These are phyloP conservation scores for Chiridota heheva DNA, from an alignment of 35 echinoderm and acorn worm species.

Conservation along the genomic window DNA sequence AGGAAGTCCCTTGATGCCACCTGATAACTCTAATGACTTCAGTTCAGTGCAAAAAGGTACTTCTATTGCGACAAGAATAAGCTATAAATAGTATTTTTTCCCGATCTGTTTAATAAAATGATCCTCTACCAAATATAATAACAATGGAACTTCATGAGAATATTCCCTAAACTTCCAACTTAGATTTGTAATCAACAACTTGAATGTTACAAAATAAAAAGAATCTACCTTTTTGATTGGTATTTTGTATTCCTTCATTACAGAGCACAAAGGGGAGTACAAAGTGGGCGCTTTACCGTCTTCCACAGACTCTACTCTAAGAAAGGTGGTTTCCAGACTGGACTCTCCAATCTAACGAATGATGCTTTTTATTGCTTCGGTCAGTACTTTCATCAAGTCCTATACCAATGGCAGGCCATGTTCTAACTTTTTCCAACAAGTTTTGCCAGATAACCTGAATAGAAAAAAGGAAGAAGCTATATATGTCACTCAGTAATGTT, in stretches of 20 bases:
- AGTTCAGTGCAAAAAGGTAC: too few relatives aligned
- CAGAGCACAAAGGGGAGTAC: background rate
- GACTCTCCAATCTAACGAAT: constrained; percentile 10
- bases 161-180: too few relatives aligned
- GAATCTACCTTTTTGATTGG: constrained; percentile 5
- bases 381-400: background rate
- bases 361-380: constrained; percentile 11
- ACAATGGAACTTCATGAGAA: too few relatives aligned
- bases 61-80: too few relatives aligned
- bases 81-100: too few relatives aligned
- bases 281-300: background rate
- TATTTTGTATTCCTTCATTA: constrained; percentile 5
- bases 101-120: too few relatives aligned
- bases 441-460: background rate
- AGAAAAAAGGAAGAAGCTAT: background rate
- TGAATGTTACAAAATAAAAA: background rate
- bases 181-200: background rate
- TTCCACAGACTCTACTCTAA: constrained; percentile 5
- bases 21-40: too few relatives aligned
- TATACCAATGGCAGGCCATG: constrained; percentile 14
- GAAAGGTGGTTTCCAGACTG: background rate
- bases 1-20: too few relatives aligned
- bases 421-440: background rate
- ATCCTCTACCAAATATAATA: too few relatives aligned
- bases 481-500: background rate